phyloP scores from a whole-genome alignment of 2,888 invertebrate species.

The Macrophya annulata region DNA sequence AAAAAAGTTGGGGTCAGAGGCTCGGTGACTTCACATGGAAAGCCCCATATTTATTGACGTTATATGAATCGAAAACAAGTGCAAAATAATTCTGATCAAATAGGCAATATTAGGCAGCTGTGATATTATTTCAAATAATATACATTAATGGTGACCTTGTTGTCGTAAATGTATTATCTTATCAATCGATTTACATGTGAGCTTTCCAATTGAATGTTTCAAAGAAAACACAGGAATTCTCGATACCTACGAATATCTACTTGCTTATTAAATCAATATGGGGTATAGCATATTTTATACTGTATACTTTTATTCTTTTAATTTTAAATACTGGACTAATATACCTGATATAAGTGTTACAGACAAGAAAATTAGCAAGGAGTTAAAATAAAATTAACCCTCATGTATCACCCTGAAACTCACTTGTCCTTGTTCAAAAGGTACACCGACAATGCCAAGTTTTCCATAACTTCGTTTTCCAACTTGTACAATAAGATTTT shows the following conservation, averaged over 20 bases:
- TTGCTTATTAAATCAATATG: not conserved
- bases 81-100: not conserved
- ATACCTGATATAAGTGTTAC: not conserved
- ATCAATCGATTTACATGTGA: not conserved
- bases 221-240: not conserved
- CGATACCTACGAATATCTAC: not conserved
- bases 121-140: conserved; percentile 1
- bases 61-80: not conserved
- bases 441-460: conserved; percentile 90
- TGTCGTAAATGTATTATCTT: conserved; percentile 1
- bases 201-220: not conserved
- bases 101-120: not conserved
- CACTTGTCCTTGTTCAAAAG: conserved; percentile 89
- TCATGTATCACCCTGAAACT: conserved; percentile 54
- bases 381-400: conserved; percentile 38
- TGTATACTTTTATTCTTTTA: not conserved
- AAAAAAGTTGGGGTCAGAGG: too few relatives aligned
- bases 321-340: not conserved
- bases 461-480: conserved; percentile 74
- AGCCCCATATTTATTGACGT: not conserved
- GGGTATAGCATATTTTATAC: not conserved
- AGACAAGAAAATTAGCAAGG: not conserved
- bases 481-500: conserved; percentile 60
- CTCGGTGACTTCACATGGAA: too few relatives aligned
- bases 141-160: not conserved